phyloP scores from a whole-genome alignment of 2,797 vertebrate genomes.

The Enteromius anoplus region DNA sequence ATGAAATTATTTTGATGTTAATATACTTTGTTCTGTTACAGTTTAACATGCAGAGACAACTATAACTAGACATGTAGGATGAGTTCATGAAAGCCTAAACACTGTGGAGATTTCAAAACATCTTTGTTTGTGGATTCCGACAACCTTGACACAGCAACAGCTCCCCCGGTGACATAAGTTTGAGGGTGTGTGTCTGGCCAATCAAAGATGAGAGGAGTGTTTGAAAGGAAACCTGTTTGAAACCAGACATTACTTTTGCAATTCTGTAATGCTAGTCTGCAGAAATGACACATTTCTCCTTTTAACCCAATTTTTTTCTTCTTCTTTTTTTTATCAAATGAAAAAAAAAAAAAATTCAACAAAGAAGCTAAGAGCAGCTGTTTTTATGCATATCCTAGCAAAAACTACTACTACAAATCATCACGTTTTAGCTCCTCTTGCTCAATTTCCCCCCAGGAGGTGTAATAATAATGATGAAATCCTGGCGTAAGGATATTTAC shows the following conservation, averaged over 20 bases:
- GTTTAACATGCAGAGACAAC: not conserved
- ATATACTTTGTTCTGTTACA: not conserved
- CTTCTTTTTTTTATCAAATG: not conserved
- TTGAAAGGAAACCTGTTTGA: not conserved
- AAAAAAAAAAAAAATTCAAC: not conserved
- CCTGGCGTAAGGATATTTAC: constrained; percentile 39
- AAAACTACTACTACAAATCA: not conserved
- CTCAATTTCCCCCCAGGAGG: not conserved
- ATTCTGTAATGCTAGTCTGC: not conserved
- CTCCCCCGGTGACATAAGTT: not conserved
- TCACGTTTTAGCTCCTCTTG: not conserved
- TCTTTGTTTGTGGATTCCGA: not conserved
- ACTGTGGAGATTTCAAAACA: not conserved
- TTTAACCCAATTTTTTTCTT: not conserved
- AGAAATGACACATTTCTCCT: not conserved
- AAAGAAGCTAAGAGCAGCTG: not conserved
- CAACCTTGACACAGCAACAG: not conserved
- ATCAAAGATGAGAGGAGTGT: not conserved
- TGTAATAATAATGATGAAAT: constrained; percentile 3
- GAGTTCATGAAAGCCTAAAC: not conserved
- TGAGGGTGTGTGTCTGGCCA: not conserved
- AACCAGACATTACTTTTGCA: not conserved
- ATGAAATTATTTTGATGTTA: not conserved
- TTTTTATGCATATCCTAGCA: constrained; percentile 13
- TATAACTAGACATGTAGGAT: not conserved